phyloP scores from a whole-genome alignment of 2,113 vertebrate species.

The Petaurus breviceps region DNA sequence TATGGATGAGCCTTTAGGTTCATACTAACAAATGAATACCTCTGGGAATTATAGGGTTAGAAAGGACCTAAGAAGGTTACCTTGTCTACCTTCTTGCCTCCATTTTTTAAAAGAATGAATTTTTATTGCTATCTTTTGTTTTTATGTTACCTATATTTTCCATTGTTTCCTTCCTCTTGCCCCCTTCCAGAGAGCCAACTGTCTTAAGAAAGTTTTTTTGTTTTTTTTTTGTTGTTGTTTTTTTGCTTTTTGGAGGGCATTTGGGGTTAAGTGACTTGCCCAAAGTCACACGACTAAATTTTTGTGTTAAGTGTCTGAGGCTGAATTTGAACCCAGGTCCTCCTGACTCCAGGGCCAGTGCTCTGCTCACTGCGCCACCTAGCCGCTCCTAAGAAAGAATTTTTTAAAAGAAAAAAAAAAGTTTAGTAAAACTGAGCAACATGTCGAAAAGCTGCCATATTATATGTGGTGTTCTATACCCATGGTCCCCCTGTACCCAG shows the following conservation, averaged over 20 bases:
- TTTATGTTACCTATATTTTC: not conserved
- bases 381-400: not conserved
- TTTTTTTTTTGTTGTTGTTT: no score
- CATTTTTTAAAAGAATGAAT: not conserved
- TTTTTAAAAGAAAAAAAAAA: not conserved
- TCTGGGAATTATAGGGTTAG: not conserved
- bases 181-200: not conserved
- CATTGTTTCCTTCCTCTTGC: not conserved
- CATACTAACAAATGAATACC: not conserved
- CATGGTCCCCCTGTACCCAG: not conserved
- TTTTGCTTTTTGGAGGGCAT: no score
- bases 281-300: no score
- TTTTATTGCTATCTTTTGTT: no score
- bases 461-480: not conserved
- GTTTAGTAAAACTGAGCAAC: not conserved
- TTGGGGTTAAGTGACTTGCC: no score
- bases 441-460: not conserved
- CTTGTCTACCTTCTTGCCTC: not conserved
- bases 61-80: not conserved
- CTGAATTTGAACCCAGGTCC: no score
- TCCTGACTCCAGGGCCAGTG: no score
- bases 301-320: no score
- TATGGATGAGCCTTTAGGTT: constrained; percentile 17
- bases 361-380: no score
- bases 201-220: not conserved